Base-by-base conservation (phyloP, 2,888 invertebrate species). In the Deroplatys truncata region DNA sequence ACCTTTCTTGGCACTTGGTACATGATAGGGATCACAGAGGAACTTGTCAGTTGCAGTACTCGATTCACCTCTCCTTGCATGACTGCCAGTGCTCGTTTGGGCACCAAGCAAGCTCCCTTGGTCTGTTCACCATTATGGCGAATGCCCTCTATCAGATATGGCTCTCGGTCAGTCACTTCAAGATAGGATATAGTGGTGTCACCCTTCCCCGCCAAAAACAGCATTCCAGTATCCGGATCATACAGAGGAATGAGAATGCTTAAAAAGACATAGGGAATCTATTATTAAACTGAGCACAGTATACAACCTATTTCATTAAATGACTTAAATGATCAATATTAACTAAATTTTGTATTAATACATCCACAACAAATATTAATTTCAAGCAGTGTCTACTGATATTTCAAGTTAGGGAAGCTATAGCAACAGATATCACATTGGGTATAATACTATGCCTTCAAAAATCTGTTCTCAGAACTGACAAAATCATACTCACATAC, bases 31-130 rank as follows among this genome's bases (percentile, higher is more conserved):
- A 98, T 96, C 84, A 99, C 97, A 91, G 97, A 96, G 89, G 96
- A 96, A 89, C 98, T 97, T 8, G 98, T 97, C 89, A 99, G 94
- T 92, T 99, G 97, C 89, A 99, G 94, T 86, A 99, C 95, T 91
- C 98, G 94, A 94, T 98, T 98, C 8, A 99, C 99, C 94, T 99
- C 99, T 0, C 98, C 98, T 92, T 98, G 97, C 99, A 99, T 99
- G n/a, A 99, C 98, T 92, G 97, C 96, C 83, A 99, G 94, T 0
- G 98, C 98, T 90, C 98, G 94, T 94, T 99, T 99, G 10, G 98
- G 98, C 86, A 98, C 97, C 91, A 99, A 93, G 92, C 98, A 98
- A 4, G 98, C 98, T 8, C 99, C 99, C 93, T 98, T 98, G 0
- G 98, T 98, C 93, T 99, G 99, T 92, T 98, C 98, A n/a, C 98